Evolutionary conservation across 1,140 invertebrate genomes (phyloP), one percentile per base, ranked within the genome.

Genomic region (Diorhabda carinulata): DNA sequence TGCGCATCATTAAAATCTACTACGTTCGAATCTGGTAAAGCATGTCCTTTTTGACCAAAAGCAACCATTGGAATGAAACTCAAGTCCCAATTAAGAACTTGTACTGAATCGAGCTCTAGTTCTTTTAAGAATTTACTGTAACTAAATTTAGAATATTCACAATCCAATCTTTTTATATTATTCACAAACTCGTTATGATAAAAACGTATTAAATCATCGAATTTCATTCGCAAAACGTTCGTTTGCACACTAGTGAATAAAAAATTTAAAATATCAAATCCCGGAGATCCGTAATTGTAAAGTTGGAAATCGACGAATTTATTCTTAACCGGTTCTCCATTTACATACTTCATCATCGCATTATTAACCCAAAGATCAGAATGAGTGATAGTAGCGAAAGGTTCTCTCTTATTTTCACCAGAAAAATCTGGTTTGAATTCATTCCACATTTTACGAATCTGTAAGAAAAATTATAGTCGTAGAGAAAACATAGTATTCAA

Each of bases 281-380:
- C 69, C 4, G 84, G 79, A n/a, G 84, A 87, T 2, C 80, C 77
- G 57, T 85, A 84, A 6, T 83, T 74, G 41, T 83, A 83, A n/a
- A 85, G 83, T 80, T 90, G 88, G 68, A 88, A 88, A 72, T 90
- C 88, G 0, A 90, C 80, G 45, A 89, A 83, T 78, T 87, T 89
- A 3, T 86, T 71, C 52, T 83, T 80, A 0, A 80, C 72, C 0
- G 84, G 78, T 41, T 78, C 64, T 0, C 77, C 79, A 59, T 64
- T 64, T 57, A 69, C 57, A n/a, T 75, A 69, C 10, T 67, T 72
- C 2, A 75, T 43, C 77, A 90, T 81, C 0, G 88, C 80, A 70
- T 90, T 90, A 72, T 87, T 89, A 3, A 83, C 78, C 88, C 88
- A 89, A 45, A 88, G 82, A 76, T 90, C 88, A 2, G 82, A 78